Percentiles rank a stretch among this genome's conserved stretches.
Evolutionary conservation across 2,888 invertebrate species (phyloP).

Genomic region (Agrotis puta): DNA sequence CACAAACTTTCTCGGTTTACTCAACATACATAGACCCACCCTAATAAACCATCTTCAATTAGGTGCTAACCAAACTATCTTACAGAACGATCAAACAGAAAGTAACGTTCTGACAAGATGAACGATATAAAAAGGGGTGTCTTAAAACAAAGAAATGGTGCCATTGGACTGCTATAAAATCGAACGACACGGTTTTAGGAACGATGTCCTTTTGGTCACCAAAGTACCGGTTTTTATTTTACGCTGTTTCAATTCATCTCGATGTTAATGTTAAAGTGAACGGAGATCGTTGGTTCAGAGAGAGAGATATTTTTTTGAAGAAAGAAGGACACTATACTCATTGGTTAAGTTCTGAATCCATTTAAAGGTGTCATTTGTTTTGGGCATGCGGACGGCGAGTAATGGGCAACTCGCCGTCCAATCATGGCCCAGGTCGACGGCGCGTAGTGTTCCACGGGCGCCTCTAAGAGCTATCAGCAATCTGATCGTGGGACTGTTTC

Average conservation of each 20-base stretch:
- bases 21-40: constrained; percentile 12
- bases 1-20: constrained; percentile 31
- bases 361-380: too few relatives aligned
- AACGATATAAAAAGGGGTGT: constrained; percentile 49
- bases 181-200: constrained; percentile 47
- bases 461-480: too few relatives aligned
- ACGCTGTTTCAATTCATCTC: constrained; percentile 56
- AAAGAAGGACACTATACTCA: not conserved
- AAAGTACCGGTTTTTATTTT: constrained; percentile 53
- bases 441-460: too few relatives aligned
- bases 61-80: constrained; percentile 30
- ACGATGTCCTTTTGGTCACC: constrained; percentile 46
- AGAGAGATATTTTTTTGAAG: constrained; percentile 25
- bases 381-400: too few relatives aligned
- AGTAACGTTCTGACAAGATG: constrained; percentile 28
- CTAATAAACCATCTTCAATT: constrained; percentile 14
- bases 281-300: constrained; percentile 1
- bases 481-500: too few relatives aligned
- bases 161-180: constrained; percentile 48
- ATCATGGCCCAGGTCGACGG: too few relatives aligned
- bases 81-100: constrained; percentile 19
- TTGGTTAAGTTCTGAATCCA: too few relatives aligned
- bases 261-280: constrained; percentile 29
- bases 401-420: too few relatives aligned
- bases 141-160: constrained; percentile 56